Percentiles rank a stretch among this genome's conserved stretches.
phyloP scores from a whole-genome alignment of 1,140 invertebrate species.

The Eubasilissa regina region DNA sequence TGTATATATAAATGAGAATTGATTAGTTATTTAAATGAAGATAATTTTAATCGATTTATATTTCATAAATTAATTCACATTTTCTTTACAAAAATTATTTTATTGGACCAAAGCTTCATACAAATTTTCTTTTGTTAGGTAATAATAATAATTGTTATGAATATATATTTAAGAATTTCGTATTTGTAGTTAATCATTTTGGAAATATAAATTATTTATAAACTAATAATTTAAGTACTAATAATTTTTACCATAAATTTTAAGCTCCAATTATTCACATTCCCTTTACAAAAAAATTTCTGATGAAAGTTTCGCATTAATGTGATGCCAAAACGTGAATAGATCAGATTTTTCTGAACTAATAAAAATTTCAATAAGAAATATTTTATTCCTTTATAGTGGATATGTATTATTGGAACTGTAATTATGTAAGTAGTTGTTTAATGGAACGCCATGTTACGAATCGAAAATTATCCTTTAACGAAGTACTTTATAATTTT shows the following conservation, averaged over 20 bases:
- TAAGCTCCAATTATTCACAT: background rate
- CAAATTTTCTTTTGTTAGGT: background rate
- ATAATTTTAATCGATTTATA: no score
- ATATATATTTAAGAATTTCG: background rate
- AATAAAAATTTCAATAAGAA: background rate
- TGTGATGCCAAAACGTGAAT: background rate
- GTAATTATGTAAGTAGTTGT: no score
- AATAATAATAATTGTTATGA: background rate
- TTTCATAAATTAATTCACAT: no score
- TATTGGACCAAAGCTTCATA: no score
- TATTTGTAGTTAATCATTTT: background rate
- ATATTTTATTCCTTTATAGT: background rate
- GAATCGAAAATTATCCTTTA: background rate
- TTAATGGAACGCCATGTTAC: background rate
- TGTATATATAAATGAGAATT: background rate
- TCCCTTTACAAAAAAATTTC: background rate
- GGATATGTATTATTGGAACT: background rate
- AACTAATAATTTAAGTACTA: background rate
- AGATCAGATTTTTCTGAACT: no score
- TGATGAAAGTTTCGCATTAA: background rate
- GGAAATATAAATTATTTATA: background rate
- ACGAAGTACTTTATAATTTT: background rate
- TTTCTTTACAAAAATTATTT: no score
- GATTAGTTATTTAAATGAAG: background rate
- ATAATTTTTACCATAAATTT: background rate